These are phyloP conservation scores for Telmatochromis sp. DNA, from an alignment of 2,113 vertebrate species.

Conservation along the genomic window DNA sequence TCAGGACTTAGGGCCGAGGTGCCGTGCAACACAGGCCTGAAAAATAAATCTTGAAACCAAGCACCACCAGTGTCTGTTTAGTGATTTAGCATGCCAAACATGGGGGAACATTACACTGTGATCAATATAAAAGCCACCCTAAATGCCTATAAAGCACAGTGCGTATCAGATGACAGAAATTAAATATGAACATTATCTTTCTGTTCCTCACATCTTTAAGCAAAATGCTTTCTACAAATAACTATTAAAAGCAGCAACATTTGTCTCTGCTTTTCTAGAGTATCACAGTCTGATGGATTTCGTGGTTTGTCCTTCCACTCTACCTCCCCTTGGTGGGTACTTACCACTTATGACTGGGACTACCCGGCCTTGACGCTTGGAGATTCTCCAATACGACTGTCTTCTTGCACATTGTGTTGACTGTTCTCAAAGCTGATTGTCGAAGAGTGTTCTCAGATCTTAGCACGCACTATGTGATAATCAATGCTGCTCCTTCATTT, in stretches of 20 bases:
- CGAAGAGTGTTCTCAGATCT: neutral
- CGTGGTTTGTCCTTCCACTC: neutral
- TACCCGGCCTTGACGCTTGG: neutral
- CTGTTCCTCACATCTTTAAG: neutral
- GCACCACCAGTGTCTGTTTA: constrained; percentile 12
- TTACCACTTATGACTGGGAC: neutral
- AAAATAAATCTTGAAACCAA: constrained; percentile 52
- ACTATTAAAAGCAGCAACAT: neutral
- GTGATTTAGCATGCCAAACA: constrained; percentile 21
- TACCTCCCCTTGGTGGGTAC: neutral
- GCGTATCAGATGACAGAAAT: neutral
- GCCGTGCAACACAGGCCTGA: constrained; percentile 28
- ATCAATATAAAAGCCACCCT: constrained; percentile 19
- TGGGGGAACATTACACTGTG: constrained; percentile 11
- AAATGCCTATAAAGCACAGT: constrained; percentile 9
- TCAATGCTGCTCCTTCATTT: neutral
- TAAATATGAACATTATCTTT: neutral
- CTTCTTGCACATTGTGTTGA: neutral
- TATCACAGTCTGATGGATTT: neutral
- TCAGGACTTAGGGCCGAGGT: constrained; percentile 10
- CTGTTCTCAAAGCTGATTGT: neutral
- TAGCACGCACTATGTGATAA: neutral
- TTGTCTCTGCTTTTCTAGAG: neutral
- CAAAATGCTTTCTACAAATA: neutral
- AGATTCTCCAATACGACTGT: fast-evolving